These are phyloP conservation scores for Neotoxoptera formosana DNA, from an alignment of 1,140 invertebrate species.

Conservation along the genomic window DNA sequence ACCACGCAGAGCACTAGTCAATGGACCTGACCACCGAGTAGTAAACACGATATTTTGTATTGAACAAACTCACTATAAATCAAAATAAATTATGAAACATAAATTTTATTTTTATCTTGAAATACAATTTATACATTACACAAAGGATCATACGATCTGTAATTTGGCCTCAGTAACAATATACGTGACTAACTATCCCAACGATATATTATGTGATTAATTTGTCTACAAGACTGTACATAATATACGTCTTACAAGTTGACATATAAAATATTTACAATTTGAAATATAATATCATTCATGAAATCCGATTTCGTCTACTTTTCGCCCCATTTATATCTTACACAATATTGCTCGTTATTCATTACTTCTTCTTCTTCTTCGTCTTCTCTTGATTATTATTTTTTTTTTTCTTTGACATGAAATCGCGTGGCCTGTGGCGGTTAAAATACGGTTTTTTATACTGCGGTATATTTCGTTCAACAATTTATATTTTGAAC, in stretches of 20 bases:
- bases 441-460: not conserved
- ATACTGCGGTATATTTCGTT: not conserved
- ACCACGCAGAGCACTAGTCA: no score
- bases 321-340: not conserved
- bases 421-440: not conserved
- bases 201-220: not conserved
- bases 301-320: not conserved
- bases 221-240: not conserved
- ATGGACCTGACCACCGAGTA: not conserved
- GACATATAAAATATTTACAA: slow-evolving; percentile 3
- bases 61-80: not conserved
- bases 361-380: not conserved
- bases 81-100: not conserved
- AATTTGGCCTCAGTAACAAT: not conserved
- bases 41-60: not conserved
- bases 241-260: not conserved
- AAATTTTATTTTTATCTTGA: not conserved
- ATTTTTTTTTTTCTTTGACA: not conserved
- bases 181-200: not conserved
- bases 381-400: not conserved
- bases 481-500: not conserved
- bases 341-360: not conserved
- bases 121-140: not conserved
- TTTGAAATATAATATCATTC: not conserved
- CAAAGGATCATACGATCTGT: not conserved